Evolutionary conservation across 1,140 invertebrate genomes (phyloP).

Genomic region (Aleiodes sp.): DNA sequence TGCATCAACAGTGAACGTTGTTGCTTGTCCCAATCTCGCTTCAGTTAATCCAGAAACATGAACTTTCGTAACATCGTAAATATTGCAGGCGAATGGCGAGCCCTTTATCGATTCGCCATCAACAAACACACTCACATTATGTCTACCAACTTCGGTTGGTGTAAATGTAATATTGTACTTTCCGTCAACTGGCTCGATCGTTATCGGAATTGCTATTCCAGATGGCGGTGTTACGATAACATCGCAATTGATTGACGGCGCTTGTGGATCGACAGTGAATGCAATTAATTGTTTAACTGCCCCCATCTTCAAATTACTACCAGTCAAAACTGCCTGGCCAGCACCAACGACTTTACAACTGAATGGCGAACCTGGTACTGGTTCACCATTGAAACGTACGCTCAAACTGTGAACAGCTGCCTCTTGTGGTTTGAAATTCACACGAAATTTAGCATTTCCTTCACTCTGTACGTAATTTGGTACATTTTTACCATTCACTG

Average conservation of each 20-base stretch:
- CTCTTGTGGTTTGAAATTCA: slow-evolving; percentile 97
- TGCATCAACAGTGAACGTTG: slow-evolving; percentile 93
- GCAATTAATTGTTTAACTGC: slow-evolving; percentile 69
- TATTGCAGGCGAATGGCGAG: slow-evolving; percentile 93
- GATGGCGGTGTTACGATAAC: slow-evolving; percentile 83
- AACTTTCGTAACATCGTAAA: slow-evolving; percentile 85
- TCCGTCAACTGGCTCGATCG: slow-evolving; percentile 71
- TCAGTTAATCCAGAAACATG: slow-evolving; percentile 63
- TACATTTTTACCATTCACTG: slow-evolving; percentile 96
- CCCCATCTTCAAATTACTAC: slow-evolving; percentile 71
- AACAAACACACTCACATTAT: slow-evolving; percentile 82
- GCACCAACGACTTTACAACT: slow-evolving; percentile 79
- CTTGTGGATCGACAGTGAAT: slow-evolving; percentile 72
- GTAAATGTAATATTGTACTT: slow-evolving; percentile 80
- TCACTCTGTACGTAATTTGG: slow-evolving; percentile 98
- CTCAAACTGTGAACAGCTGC: slow-evolving; percentile 87
- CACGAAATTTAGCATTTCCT: slow-evolving; percentile 93
- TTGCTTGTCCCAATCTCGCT: slow-evolving; percentile 77
- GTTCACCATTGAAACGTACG: slow-evolving; percentile 95
- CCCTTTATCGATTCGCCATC: slow-evolving; percentile 86
- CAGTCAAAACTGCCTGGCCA: slow-evolving; percentile 71
- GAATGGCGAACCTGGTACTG: slow-evolving; percentile 92
- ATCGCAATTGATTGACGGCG: slow-evolving; percentile 63
- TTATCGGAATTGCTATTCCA: slow-evolving; percentile 77
- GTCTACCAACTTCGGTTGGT: slow-evolving; percentile 86